A percentile compares a stretch with the other conserved stretches of the same genome.
Evolutionary conservation across 2,888 invertebrate species (phyloP).

Genomic region (Drosophila kuntzei): DNA sequence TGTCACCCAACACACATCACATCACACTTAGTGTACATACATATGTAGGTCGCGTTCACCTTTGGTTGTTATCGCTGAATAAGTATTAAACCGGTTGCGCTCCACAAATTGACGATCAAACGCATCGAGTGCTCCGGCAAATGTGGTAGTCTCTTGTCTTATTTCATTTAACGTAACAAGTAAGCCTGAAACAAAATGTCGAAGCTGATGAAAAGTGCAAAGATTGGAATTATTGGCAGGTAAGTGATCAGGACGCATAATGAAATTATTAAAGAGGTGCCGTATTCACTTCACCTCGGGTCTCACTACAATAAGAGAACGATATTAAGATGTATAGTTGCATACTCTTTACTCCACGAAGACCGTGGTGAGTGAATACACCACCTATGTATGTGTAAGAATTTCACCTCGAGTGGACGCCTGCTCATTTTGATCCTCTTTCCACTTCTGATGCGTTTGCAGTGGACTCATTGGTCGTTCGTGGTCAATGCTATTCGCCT

Average conservation of each 20-base stretch:
- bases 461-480: slow-evolving; percentile 98
- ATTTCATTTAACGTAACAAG: neutral
- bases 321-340: too few relatives aligned
- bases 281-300: neutral
- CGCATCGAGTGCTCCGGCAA: slow-evolving; percentile 31
- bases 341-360: too few relatives aligned
- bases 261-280: neutral
- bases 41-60: slow-evolving; percentile 71
- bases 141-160: slow-evolving; percentile 29
- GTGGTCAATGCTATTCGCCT: slow-evolving; percentile 98
- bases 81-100: slow-evolving; percentile 71
- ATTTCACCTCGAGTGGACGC: too few relatives aligned
- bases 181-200: slow-evolving; percentile 58
- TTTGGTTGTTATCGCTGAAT: slow-evolving; percentile 65
- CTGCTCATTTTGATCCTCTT: neutral
- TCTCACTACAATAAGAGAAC: neutral
- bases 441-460: neutral
- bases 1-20: slow-evolving; percentile 14
- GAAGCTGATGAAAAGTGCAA: slow-evolving; percentile 86
- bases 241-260: slow-evolving; percentile 81
- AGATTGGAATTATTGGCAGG: slow-evolving; percentile 92
- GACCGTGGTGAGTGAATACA: neutral
- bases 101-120: slow-evolving; percentile 48
- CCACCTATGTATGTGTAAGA: neutral
- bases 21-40: slow-evolving; percentile 41